Evolutionary conservation across 1,140 invertebrate species (phyloP).

Genomic region (Drosophila parabipectinata): DNA sequence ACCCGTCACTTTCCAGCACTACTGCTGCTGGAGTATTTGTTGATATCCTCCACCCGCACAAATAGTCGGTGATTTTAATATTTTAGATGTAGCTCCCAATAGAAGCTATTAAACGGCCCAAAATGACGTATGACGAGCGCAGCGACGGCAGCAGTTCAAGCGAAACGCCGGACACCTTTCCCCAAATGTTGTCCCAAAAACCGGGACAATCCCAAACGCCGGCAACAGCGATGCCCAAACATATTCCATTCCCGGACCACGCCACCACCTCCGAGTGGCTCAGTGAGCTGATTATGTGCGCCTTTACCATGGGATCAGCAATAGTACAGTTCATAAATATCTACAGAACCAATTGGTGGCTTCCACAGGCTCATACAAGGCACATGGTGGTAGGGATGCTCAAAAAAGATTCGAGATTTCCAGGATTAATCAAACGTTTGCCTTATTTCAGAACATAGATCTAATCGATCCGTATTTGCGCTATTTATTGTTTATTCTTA

Average conservation of each 20-base stretch:
- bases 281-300: conserved; percentile 94
- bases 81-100: conserved; percentile 18
- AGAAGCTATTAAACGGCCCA: background rate
- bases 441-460: conserved; percentile 95
- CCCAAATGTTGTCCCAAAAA: conserved; percentile 44
- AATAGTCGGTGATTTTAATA: conserved; percentile 18
- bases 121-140: conserved; percentile 68
- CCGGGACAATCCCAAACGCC: conserved; percentile 38
- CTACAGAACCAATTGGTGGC: conserved; percentile 98
- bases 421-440: background rate
- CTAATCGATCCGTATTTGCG: conserved; percentile 95
- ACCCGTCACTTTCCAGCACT: conserved; percentile 3
- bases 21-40: background rate
- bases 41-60: conserved; percentile 18
- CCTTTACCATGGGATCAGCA: conserved; percentile 90
- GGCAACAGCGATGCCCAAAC: conserved; percentile 86
- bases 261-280: conserved; percentile 92
- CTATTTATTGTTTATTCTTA: conserved; percentile 91
- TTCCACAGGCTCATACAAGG: conserved; percentile 94
- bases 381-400: conserved; percentile 91
- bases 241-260: conserved; percentile 93
- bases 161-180: conserved; percentile 53
- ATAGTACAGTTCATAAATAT: conserved; percentile 96
- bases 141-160: conserved; percentile 72
- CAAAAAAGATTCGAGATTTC: background rate